These are phyloP conservation scores for Odontomyia ornata DNA, from an alignment of 2,888 invertebrate species.

Conservation along the genomic window DNA sequence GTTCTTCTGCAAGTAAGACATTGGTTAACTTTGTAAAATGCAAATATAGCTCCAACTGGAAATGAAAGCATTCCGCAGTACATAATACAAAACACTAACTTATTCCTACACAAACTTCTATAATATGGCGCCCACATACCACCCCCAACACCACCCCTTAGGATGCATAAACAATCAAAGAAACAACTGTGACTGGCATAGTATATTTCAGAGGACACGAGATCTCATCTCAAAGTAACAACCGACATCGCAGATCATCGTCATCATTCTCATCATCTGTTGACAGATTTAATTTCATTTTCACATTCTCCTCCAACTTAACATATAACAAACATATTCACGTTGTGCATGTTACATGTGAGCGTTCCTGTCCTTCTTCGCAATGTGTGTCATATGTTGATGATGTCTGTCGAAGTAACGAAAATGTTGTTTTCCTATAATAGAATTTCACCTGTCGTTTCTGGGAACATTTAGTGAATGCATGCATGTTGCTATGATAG, in stretches of 20 bases:
- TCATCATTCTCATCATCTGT: conserved; percentile 19
- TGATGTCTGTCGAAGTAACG: conserved; percentile 18
- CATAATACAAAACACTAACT: background rate
- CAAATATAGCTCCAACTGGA: no score
- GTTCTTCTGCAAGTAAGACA: background rate
- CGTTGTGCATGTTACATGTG: no score
- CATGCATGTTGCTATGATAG: no score
- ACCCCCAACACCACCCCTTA: no score
- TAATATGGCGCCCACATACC: background rate
- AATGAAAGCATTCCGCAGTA: background rate
- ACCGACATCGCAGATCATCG: background rate
- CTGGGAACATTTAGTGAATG: no score
- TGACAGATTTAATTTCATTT: conserved; percentile 38
- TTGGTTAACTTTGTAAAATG: conserved; percentile 11
- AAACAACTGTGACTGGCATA: background rate
- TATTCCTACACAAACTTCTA: background rate
- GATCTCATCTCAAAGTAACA: background rate
- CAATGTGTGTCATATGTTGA: conserved; percentile 18
- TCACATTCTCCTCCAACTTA: background rate
- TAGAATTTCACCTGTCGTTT: conserved; percentile 14
- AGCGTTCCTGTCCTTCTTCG: background rate
- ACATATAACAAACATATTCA: no score
- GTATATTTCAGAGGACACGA: background rate
- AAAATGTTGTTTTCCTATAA: conserved; percentile 10
- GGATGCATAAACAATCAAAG: background rate